Percentiles rank a stretch among this genome's conserved stretches.
These are phyloP conservation scores for Phalloptychus januarius DNA, from an alignment of 2,797 vertebrate species.

Conservation along the genomic window DNA sequence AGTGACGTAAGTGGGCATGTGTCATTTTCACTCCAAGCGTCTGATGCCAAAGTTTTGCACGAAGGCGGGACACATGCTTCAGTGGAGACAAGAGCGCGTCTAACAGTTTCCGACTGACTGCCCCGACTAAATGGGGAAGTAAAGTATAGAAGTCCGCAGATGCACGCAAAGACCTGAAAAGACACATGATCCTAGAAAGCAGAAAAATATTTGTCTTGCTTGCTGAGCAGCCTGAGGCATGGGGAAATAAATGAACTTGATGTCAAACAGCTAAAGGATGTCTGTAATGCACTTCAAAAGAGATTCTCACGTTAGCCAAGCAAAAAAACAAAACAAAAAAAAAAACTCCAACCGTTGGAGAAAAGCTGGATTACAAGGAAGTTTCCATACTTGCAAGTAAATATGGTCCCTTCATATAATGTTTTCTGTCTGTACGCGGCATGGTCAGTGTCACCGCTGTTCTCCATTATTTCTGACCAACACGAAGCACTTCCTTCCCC, in stretches of 20 bases:
- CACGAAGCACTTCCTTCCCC: conserved; percentile 40
- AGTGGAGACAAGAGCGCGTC: conserved; percentile 65
- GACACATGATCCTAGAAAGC: conserved; percentile 17
- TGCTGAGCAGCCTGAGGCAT: conserved; percentile 18
- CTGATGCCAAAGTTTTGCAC: conserved; percentile 48
- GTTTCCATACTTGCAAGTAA: conserved; percentile 45
- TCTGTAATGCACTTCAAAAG: background rate
- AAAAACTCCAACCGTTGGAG: conserved; percentile 18
- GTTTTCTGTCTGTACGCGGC: conserved; percentile 20
- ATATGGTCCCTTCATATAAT: conserved; percentile 40
- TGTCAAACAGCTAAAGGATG: background rate
- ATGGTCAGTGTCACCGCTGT: conserved; percentile 40
- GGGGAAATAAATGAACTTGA: conserved; percentile 27
- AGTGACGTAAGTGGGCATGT: conserved; percentile 20
- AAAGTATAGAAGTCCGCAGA: conserved; percentile 30
- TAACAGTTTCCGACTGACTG: conserved; percentile 72
- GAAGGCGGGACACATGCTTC: conserved; percentile 67
- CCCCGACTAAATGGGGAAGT: conserved; percentile 46
- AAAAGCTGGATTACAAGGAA: background rate
- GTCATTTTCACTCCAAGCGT: conserved; percentile 22
- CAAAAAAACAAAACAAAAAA: conserved; percentile 43
- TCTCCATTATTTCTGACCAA: conserved; percentile 40
- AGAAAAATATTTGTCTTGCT: conserved; percentile 30
- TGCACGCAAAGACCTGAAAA: conserved; percentile 35
- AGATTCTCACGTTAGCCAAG: conserved; percentile 39